Base-by-base conservation (phyloP, 1,140 invertebrate genomes). In the Cyrtorhinus lividipennis region DNA sequence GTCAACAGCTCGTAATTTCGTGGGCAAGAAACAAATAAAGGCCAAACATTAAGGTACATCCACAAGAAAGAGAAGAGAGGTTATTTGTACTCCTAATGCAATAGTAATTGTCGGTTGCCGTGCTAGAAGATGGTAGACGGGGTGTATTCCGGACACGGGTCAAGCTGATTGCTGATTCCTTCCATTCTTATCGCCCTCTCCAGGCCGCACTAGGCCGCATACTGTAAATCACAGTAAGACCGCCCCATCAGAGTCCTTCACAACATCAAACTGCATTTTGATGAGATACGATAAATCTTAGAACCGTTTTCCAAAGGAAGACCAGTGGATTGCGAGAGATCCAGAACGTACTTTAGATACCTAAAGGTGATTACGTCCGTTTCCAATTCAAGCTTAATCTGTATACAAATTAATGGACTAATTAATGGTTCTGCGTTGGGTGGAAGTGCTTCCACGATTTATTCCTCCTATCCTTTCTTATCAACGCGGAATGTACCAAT, bases 61-160 rank as follows among this genome's bases (percentile, higher is more conserved):
- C 15, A 38, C 30, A 38, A 38, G 30, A 38, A 38, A 38, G 30
- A 38, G 15, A 38, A 8, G 15, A 20, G 20, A 20, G 48, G 48
- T 53, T 53, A 53, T 53, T 53, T 53, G 48, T 53, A 13, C 12
- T 5, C 48, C 20, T 53, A 53, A 53, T 53, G 48, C 48, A 53
- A 53, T 53, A 53, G 20, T 53, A 53, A 53, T 53, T 53, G 48
- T 53, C 48, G 48, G 48, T 53, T 53, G 48, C 48, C 48, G 48
- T 53, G 48, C 48, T 53, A 13, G 48, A 53, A 53, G 48, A 53
- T 53, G 48, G 48, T 53, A 53, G 48, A 10, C 20, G 5, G 20
- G 48, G 18, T 53, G 48, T 38, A 38, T 15, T 5, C 30, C 30
- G 30, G 30, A 38, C 30, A 15, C 15, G 30, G 30, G 30, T 5